Conservation (phyloP, 2,888 invertebrate genomes). For the Tinea semifulvella region DNA sequence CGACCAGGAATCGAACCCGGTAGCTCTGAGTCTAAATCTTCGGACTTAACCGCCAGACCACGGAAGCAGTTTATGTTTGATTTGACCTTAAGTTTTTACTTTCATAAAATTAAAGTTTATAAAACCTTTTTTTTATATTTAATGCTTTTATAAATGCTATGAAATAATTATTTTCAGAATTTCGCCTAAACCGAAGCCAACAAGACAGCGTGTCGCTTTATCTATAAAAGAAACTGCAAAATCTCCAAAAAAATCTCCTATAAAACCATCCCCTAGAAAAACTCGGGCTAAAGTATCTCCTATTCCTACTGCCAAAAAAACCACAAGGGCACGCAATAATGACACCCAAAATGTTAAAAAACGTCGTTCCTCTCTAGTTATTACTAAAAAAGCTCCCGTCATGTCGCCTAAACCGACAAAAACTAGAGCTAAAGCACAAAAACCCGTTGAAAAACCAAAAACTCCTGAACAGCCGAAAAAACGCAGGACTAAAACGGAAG, state of each 20-base stretch:
- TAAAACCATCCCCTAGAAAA: constrained; percentile 21
- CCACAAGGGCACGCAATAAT: constrained; percentile 14
- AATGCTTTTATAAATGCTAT: background rate
- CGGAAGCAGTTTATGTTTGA: no score
- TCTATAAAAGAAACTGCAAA: background rate
- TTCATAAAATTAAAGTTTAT: no score
- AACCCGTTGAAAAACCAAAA: constrained; percentile 9
- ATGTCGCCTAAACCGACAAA: constrained; percentile 30
- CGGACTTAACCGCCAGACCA: no score
- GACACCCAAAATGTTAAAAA: constrained; percentile 24
- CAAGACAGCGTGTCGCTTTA: background rate
- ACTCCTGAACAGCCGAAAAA: no score
- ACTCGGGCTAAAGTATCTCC: constrained; percentile 17
- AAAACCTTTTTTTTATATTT: background rate
- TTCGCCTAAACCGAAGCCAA: constrained; percentile 1
- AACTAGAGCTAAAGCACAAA: constrained; percentile 13
- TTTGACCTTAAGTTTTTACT: no score
- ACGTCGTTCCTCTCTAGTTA: constrained; percentile 29
- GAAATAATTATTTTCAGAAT: background rate
- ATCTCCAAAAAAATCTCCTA: constrained; percentile 1
- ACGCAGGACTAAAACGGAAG: no score
- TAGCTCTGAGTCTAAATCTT: no score
- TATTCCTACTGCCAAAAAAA: constrained; percentile 12
- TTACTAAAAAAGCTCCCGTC: constrained; percentile 34
- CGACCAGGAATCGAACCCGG: no score